These are phyloP conservation scores for fruit fly (Drosophila melanogaster) DNA, from an alignment of 1,140 invertebrate genomes.

Conservation along the genomic window DNA sequence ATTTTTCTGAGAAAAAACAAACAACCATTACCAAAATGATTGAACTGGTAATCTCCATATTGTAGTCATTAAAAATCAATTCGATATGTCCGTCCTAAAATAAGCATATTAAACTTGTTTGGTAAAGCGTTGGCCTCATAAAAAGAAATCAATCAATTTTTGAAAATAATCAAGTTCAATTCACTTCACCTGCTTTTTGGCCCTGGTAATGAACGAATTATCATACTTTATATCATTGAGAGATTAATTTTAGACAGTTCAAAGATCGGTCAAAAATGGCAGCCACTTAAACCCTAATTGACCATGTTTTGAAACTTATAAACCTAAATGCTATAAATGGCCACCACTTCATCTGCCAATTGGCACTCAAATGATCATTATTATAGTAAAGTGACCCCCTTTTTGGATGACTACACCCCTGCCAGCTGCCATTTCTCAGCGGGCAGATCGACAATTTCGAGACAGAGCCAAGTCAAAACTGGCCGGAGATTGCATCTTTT, in stretches of 20 bases:
- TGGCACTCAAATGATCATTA: too few relatives aligned
- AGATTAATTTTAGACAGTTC: not conserved
- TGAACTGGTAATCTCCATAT: too few relatives aligned
- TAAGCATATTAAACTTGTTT: conserved; percentile 11
- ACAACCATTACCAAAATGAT: too few relatives aligned
- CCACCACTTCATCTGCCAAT: not conserved
- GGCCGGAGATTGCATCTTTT: conserved; percentile 50
- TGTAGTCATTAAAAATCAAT: too few relatives aligned
- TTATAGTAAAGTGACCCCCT: not conserved
- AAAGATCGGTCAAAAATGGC: conserved; percentile 4
- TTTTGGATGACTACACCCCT: conserved; percentile 9
- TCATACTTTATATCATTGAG: not conserved
- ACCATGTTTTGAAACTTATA: conserved; percentile 2
- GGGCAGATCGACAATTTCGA: conserved; percentile 19
- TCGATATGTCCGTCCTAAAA: conserved; percentile 2
- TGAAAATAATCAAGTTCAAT: conserved; percentile 8
- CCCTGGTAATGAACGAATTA: conserved; percentile 26
- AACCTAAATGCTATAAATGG: conserved; percentile 6
- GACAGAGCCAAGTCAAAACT: conserved; percentile 48
- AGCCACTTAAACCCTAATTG: not conserved
- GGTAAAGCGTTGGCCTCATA: conserved; percentile 14
- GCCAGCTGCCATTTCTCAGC: conserved; percentile 5
- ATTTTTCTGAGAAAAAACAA: too few relatives aligned
- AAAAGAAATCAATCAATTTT: conserved; percentile 3
- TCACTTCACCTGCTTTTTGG: conserved; percentile 10